Conservation (phyloP, 23 tunicate species). For the Diplosoma virens region DNA sequence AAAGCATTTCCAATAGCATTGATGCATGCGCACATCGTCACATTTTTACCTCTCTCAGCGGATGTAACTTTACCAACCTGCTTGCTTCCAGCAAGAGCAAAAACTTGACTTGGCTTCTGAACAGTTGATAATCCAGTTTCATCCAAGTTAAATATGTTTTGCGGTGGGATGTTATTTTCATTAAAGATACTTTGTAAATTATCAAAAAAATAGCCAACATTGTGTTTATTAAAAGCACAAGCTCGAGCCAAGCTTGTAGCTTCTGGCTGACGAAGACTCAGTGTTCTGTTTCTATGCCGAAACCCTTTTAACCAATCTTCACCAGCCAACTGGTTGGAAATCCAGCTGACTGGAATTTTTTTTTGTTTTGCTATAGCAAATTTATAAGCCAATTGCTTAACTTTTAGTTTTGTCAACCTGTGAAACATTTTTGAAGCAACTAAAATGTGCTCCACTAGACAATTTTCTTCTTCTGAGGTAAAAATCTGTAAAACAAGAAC, state of each 20-base stretch:
- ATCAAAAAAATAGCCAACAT: slow-evolving; percentile 26
- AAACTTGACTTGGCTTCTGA: slow-evolving; percentile 2
- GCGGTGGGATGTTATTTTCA: neutral
- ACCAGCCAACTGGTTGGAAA: slow-evolving; percentile 20
- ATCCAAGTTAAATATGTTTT: slow-evolving; percentile 37
- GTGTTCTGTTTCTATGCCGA: neutral
- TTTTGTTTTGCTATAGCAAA: slow-evolving; percentile 5
- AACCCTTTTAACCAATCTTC: slow-evolving; percentile 36
- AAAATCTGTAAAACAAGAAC: no score
- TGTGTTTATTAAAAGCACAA: slow-evolving; percentile 19
- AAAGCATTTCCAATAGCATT: slow-evolving; percentile 33
- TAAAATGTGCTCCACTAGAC: neutral
- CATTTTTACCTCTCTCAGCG: slow-evolving; percentile 32
- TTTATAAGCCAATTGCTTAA: neutral
- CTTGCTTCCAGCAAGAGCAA: slow-evolving; percentile 18
- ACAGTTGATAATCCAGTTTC: slow-evolving; percentile 48
- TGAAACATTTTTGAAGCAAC: slow-evolving; percentile 10
- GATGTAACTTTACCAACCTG: slow-evolving; percentile 41
- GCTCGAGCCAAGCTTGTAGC: slow-evolving; percentile 40
- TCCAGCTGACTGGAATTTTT: slow-evolving; percentile 15
- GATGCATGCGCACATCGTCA: slow-evolving; percentile 32
- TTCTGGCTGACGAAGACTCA: slow-evolving; percentile 19
- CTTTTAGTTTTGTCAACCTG: neutral
- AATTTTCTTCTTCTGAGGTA: no score
- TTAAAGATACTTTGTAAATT: slow-evolving; percentile 1